phyloP scores from a whole-genome alignment of 2,113 vertebrate genomes.

The Ammodytes marinus region DNA sequence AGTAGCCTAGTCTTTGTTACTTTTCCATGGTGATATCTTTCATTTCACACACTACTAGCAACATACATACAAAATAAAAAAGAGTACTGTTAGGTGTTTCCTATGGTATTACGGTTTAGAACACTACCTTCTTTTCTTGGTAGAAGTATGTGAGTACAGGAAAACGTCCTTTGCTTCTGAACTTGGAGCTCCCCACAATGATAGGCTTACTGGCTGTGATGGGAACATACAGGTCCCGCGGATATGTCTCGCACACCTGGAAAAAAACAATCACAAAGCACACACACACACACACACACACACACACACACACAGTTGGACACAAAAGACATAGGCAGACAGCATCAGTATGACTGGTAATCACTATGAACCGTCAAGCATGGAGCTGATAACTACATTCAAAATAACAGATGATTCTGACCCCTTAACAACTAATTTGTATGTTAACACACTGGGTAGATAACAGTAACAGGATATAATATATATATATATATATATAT shows the following conservation, averaged over 20 bases:
- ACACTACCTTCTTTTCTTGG: constrained; percentile 92
- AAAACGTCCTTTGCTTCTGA: constrained; percentile 98
- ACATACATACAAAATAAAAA: background rate
- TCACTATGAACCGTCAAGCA: background rate
- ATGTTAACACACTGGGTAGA: background rate
- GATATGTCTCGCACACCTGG: constrained; percentile 98
- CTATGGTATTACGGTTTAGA: background rate
- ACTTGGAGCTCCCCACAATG: constrained; percentile 98
- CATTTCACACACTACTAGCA: background rate
- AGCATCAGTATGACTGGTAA: background rate
- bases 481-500: too few relatives aligned
- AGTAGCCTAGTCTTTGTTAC: background rate
- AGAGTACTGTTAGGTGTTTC: background rate
- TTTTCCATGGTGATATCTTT: background rate
- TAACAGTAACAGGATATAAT: background rate
- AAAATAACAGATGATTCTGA: background rate
- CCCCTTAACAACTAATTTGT: background rate
- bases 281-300: background rate
- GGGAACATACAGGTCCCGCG: constrained; percentile 95
- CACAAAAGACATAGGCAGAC: background rate
- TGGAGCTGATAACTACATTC: background rate
- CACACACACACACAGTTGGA: background rate
- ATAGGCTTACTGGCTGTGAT: constrained; percentile 93
- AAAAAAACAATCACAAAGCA: constrained; percentile 23
- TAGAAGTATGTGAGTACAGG: constrained; percentile 97